Conservation (phyloP, 1,140 invertebrate species). For the Samia ricini region DNA sequence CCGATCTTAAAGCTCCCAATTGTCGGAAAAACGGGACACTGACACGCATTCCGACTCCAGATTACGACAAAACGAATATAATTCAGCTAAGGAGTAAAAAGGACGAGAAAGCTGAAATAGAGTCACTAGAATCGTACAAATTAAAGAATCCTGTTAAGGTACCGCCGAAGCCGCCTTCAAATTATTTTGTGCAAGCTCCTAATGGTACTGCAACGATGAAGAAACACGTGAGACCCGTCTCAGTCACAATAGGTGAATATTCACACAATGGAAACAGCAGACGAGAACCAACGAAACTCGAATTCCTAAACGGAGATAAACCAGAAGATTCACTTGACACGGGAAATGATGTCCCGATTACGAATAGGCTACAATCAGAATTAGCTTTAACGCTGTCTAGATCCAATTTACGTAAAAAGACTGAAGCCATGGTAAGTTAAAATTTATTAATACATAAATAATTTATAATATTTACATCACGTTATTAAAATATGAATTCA, state of each 20-base stretch:
- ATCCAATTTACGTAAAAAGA: slow-evolving; percentile 84
- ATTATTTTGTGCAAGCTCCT: slow-evolving; percentile 80
- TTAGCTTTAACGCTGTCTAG: slow-evolving; percentile 84
- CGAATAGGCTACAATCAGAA: slow-evolving; percentile 84
- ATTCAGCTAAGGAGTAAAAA: slow-evolving; percentile 73
- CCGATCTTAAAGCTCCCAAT: slow-evolving; percentile 44
- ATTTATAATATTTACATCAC: slow-evolving; percentile 7
- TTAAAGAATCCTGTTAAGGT: slow-evolving; percentile 80
- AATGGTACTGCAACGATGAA: slow-evolving; percentile 73
- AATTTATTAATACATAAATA: slow-evolving; percentile 5
- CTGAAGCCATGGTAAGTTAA: slow-evolving; percentile 80
- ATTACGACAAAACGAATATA: slow-evolving; percentile 72
- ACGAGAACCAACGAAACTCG: slow-evolving; percentile 82
- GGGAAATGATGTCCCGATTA: slow-evolving; percentile 73
- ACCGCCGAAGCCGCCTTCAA: slow-evolving; percentile 81
- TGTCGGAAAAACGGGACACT: slow-evolving; percentile 53
- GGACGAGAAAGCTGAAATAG: slow-evolving; percentile 79
- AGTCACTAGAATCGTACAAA: slow-evolving; percentile 85
- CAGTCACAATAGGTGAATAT: slow-evolving; percentile 85
- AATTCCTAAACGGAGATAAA: slow-evolving; percentile 80
- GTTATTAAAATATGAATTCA: no score
- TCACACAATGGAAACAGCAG: slow-evolving; percentile 76
- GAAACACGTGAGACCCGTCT: slow-evolving; percentile 73
- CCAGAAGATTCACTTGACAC: slow-evolving; percentile 46
- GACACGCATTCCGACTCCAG: slow-evolving; percentile 80